Base-by-base conservation (phyloP, 2,113 vertebrate genomes). In the Peromyscus polionotus region DNA sequence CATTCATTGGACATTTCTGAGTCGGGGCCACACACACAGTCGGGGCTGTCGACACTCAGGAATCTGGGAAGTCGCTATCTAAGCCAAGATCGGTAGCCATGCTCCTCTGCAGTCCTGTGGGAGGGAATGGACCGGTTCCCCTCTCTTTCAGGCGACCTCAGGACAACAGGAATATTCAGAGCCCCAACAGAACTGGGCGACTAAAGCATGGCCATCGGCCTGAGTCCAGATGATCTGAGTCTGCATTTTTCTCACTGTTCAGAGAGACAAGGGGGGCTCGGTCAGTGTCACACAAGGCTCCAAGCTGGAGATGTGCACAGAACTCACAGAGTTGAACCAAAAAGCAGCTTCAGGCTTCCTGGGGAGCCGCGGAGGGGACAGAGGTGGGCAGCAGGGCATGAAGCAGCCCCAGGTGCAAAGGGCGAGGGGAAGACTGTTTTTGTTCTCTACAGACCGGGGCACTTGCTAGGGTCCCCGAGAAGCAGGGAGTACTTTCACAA, bases 161-260 rank as follows among this genome's bases (percentile, higher is more conserved):
- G 45, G 20, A 72, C 20, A 17, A 39, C n/a, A 48, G 63, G 48
- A 70, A 4, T 70, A 36, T n/a, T 10, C 0, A 9, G 36, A 1
- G n/a, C 45, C 85, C 45, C 20, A 24, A 26, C 14, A 59, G 70
- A 39, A 36, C 31, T 12, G 67, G 14, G 33, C 2, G 70, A 31
- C 72, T 20, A 28, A 11, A 17, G 0, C 3, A 1, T 14, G 20
- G 65, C 10, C 42, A 19, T 39, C 24, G 1, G 84, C 10, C 7
- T 1, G 48, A 39, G 42, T 45, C 33, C 72, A 22, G 8, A 24
- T 0, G 24, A 24, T 7, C 0, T 0, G 1, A 3, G 42, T 61
- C 36, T 90, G 42, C 42, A 19, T 42, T 59, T 59, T 90, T 31
- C 36, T 31, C 13, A 63, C 13, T 42, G 57, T 61, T 63, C 28